phyloP scores from a whole-genome alignment of 2,888 invertebrate species.

The Rhagium mordax region DNA sequence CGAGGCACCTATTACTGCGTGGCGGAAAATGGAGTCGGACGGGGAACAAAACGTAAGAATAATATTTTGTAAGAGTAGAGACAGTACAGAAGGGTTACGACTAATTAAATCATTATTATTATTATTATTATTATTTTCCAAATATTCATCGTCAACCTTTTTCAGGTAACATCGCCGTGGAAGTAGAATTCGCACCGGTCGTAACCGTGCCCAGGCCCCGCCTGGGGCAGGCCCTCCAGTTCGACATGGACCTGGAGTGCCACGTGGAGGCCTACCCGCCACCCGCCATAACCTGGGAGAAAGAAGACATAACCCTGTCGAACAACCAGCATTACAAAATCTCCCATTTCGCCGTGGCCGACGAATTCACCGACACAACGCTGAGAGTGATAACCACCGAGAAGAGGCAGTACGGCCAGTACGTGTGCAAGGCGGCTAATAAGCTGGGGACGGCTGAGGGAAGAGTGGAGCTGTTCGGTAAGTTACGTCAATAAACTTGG shows the following conservation, averaged over 20 bases:
- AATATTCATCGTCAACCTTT: too few species aligned
- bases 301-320: constrained; percentile 85
- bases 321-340: constrained; percentile 94
- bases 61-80: too few species aligned
- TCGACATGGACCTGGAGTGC: constrained; percentile 95
- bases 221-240: constrained; percentile 90
- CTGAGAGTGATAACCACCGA: constrained; percentile 92
- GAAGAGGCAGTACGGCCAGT: constrained; percentile 89
- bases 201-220: constrained; percentile 88
- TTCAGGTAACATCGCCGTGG: constrained; percentile 84
- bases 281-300: constrained; percentile 93
- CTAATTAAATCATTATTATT: too few species aligned
- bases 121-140: too few species aligned
- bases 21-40: constrained; percentile 91
- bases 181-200: constrained; percentile 92
- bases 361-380: constrained; percentile 93
- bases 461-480: constrained; percentile 86
- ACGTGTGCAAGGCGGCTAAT: constrained; percentile 90
- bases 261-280: constrained; percentile 96
- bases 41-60: constrained; percentile 79
- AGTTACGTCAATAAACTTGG: constrained; percentile 67
- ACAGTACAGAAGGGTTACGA: too few species aligned
- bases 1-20: constrained; percentile 95
- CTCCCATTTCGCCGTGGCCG: constrained; percentile 92
- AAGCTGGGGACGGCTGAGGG: constrained; percentile 89